Conservation (phyloP, 37 sponge, comb jelly and placozoan species). For the Spongilla lacustris region DNA sequence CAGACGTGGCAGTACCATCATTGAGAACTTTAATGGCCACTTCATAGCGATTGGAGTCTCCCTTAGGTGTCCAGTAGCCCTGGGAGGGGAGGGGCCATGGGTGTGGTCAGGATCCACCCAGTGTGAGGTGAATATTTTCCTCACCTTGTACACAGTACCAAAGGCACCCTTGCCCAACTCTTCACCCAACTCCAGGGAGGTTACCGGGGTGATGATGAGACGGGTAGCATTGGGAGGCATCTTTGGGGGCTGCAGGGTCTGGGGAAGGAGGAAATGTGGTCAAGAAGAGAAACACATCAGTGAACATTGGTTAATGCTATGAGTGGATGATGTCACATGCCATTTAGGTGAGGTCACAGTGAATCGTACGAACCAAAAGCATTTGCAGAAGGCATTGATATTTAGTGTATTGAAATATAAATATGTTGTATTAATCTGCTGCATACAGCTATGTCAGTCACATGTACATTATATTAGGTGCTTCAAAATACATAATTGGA, state of each 20-base stretch:
- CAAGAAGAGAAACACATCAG: neutral
- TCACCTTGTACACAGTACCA: conserved; percentile 60
- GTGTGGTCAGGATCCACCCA: neutral
- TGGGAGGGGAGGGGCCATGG: conserved; percentile 11
- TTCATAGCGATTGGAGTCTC: conserved; percentile 37
- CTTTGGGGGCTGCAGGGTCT: conserved; percentile 77
- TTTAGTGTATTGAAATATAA: too few relatives aligned
- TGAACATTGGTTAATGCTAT: too few relatives aligned
- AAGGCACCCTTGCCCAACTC: conserved; percentile 91
- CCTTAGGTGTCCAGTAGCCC: conserved; percentile 84
- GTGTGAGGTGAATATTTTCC: neutral
- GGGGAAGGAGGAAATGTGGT: neutral
- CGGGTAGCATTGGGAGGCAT: conserved; percentile 64
- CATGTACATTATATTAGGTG: too few relatives aligned
- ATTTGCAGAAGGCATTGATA: too few relatives aligned
- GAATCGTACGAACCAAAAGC: too few relatives aligned
- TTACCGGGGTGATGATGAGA: conserved; percentile 61
- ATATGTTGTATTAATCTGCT: too few relatives aligned
- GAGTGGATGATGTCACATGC: too few relatives aligned
- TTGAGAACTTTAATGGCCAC: conserved; percentile 94
- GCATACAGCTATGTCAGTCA: too few relatives aligned
- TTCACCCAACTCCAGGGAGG: conserved; percentile 60
- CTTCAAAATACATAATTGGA: too few relatives aligned
- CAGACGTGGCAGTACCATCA: conserved; percentile 45
- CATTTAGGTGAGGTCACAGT: too few relatives aligned